A percentile compares a stretch with the other conserved stretches of the same genome.
phyloP scores from a whole-genome alignment of 2,797 vertebrate genomes.

The Myotis myotis region DNA sequence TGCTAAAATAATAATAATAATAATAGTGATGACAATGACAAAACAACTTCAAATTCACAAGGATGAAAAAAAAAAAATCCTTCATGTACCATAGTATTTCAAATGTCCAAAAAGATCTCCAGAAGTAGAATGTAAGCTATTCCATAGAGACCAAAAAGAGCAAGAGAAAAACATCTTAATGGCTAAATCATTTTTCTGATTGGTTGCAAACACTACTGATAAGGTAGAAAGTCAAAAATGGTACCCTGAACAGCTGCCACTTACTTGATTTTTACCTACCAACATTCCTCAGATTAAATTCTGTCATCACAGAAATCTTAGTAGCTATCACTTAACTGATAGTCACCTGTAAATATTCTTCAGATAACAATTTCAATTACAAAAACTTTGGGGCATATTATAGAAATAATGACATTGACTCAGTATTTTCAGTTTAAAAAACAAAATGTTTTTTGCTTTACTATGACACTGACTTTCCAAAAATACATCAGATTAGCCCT shows the following conservation, averaged over 20 bases:
- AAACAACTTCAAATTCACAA: not conserved
- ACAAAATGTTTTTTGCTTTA: not conserved
- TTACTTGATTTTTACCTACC: not conserved
- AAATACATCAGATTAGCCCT: not conserved
- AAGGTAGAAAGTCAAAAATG: not conserved
- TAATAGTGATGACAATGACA: not conserved
- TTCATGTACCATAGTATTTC: conserved; percentile 15
- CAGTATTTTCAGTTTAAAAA: not conserved
- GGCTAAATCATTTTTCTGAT: not conserved
- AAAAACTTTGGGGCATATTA: not conserved
- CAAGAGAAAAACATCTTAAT: not conserved
- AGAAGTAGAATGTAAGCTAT: not conserved
- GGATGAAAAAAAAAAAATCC: not conserved
- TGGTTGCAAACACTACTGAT: not conserved
- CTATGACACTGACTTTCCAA: not conserved
- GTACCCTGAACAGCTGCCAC: not conserved
- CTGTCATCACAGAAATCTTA: not conserved
- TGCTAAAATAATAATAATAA: conserved; percentile 38
- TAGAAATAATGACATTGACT: conserved; percentile 9
- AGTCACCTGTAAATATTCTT: not conserved
- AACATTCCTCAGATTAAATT: conserved; percentile 16
- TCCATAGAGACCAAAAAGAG: not conserved
- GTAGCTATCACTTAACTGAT: not conserved
- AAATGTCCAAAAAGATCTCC: not conserved
- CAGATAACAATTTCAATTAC: not conserved